Evolutionary conservation across 2,888 invertebrate genomes (phyloP), one percentile per base, ranked within the genome.

Genomic region (Corbicula japonica): DNA sequence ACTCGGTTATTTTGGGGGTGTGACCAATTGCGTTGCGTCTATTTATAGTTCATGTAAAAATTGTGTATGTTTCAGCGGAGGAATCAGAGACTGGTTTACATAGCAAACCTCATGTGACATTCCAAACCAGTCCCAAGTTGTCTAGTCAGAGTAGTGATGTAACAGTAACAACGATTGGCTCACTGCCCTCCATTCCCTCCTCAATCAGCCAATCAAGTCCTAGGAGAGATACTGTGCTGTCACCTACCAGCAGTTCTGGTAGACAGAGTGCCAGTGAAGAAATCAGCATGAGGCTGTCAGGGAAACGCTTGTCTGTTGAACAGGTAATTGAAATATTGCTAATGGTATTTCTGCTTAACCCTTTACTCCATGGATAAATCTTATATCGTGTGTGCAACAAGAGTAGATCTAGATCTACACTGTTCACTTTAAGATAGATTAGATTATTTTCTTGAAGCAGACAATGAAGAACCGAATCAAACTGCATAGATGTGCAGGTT

Each of bases 121-220:
- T 76, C 34, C 32, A 62, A 63, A 46, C 60, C 35, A 70, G 50
- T 63, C 56, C 62, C 8, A 38, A 28, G 32, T 41, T 65, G 38
- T 32, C 28, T 23, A 83, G 79, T 52, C 79, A 80, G 26, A 66
- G 58, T 5, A 83, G 76, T 74, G 79, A 80, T 69, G 61, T 68
- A 50, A 80, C 79, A 38, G 69, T 65, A 21, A 80, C 83, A 44
- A 83, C 83, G 26, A 63, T 68, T 66, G 79, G 83, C 54, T 83
- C 83, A 12, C 44, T 74, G 23, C 73, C 63, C 5, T 81, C 81
- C 28, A 66, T 60, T 15, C 79, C 83, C 12, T 76, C 83, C 23
- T 71, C 83, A 0, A 80, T 79, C 52, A 80, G 79, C 48, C 82
- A 78, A 54, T 65, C 75, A 30, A 76, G 76, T 72, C 73, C 78